Evolutionary conservation across 2,888 invertebrate species (phyloP).

Genomic region (Campopleginae sp.): DNA sequence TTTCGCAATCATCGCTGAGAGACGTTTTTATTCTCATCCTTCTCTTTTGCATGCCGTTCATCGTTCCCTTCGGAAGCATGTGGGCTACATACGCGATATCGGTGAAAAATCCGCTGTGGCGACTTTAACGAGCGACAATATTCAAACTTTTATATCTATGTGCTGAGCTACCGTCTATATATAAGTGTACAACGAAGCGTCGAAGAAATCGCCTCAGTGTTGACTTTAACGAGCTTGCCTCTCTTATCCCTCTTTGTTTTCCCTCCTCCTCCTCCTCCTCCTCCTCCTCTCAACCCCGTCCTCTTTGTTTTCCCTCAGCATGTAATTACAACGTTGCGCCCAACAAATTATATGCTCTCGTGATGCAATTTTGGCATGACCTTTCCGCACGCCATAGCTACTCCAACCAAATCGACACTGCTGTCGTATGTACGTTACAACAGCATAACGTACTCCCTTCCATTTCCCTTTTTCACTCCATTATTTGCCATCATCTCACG

Average conservation of each 20-base stretch:
- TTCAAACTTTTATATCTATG: background rate
- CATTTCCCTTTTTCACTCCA: slow-evolving; percentile 7
- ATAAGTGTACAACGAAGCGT: background rate
- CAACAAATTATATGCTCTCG: slow-evolving; percentile 56
- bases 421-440: slow-evolving; percentile 3
- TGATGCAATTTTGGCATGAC: slow-evolving; percentile 51
- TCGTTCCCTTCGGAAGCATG: slow-evolving; percentile 9
- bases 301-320: background rate
- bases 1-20: slow-evolving; percentile 2
- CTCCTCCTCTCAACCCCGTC: background rate
- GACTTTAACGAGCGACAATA: slow-evolving; percentile 54
- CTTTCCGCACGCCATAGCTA: slow-evolving; percentile 25
- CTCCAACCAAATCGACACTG: slow-evolving; percentile 18
- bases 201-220: slow-evolving; percentile 53
- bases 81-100: slow-evolving; percentile 27
- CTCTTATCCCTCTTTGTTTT: background rate
- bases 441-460: background rate
- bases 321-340: slow-evolving; percentile 60
- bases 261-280: background rate
- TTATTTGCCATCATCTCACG: slow-evolving; percentile 44
- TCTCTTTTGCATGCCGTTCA: slow-evolving; percentile 18
- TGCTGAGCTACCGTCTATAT: background rate
- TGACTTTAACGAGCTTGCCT: slow-evolving; percentile 56
- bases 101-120: slow-evolving; percentile 33
- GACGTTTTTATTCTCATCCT: background rate